phyloP scores from a whole-genome alignment of 2,888 invertebrate species.

The Himalopsyche kuldschensis region DNA sequence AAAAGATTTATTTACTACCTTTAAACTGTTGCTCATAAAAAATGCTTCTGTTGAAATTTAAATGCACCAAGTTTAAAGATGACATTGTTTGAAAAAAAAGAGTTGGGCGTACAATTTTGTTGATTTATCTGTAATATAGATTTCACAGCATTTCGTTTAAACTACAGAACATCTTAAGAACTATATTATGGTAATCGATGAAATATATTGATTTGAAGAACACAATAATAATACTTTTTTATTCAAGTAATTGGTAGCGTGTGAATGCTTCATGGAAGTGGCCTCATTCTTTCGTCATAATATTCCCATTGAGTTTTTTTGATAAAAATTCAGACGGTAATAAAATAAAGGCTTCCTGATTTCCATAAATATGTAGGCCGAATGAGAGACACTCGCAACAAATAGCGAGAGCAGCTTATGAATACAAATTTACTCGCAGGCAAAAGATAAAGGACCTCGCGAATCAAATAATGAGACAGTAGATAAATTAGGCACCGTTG shows the following conservation, averaged over 20 bases:
- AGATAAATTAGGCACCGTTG: neutral
- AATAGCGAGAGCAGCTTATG: constrained; percentile 17
- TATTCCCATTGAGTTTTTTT: neutral
- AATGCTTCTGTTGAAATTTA: too few species aligned
- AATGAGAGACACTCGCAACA: constrained; percentile 22
- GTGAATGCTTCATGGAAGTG: neutral
- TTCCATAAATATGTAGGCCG: constrained; percentile 24
- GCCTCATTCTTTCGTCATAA: neutral
- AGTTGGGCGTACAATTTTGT: too few species aligned
- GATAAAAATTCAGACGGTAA: constrained; percentile 1
- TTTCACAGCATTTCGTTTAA: too few species aligned
- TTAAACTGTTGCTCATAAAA: too few species aligned
- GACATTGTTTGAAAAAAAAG: too few species aligned
- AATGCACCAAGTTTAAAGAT: too few species aligned
- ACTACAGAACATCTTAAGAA: too few species aligned
- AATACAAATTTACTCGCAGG: constrained; percentile 5
- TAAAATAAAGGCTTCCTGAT: constrained; percentile 17
- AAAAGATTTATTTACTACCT: too few species aligned
- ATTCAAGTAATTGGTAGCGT: neutral
- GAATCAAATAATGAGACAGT: neutral
- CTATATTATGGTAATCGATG: too few species aligned
- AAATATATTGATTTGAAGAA: too few species aligned
- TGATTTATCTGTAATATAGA: too few species aligned
- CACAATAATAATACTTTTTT: neutral
- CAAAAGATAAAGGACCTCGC: neutral